Evolutionary conservation across 1,140 invertebrate species (phyloP).

Genomic region (Drosophila bocki): DNA sequence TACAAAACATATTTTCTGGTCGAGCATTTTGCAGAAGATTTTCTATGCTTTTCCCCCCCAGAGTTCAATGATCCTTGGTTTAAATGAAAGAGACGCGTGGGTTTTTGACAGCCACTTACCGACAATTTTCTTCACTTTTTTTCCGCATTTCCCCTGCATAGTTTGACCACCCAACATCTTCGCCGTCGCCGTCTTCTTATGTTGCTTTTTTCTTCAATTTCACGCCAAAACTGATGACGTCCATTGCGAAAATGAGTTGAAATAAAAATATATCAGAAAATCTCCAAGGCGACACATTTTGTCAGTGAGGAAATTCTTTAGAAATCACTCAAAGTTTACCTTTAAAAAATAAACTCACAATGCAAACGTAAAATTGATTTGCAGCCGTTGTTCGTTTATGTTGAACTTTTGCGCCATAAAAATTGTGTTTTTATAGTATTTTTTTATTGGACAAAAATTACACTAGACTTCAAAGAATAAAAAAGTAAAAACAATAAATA

Average conservation of each 20-base stretch:
- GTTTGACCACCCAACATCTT: slow-evolving; percentile 54
- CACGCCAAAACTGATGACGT: slow-evolving; percentile 45
- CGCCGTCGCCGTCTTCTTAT: neutral
- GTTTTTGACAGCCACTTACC: slow-evolving; percentile 70
- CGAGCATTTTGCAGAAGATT: slow-evolving; percentile 13
- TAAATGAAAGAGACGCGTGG: slow-evolving; percentile 55
- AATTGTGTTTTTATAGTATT: slow-evolving; percentile 2
- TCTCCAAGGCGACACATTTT: slow-evolving; percentile 40
- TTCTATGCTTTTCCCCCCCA: slow-evolving; percentile 11
- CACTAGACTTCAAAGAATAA: neutral
- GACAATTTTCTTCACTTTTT: slow-evolving; percentile 13
- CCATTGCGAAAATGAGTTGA: slow-evolving; percentile 53
- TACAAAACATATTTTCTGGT: slow-evolving; percentile 27
- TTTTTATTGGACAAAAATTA: neutral
- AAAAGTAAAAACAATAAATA: neutral
- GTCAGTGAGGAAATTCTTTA: slow-evolving; percentile 17
- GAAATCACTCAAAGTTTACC: slow-evolving; percentile 9
- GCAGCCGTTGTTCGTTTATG: neutral
- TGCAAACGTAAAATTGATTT: slow-evolving; percentile 37
- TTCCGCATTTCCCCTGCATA: slow-evolving; percentile 22
- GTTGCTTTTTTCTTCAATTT: slow-evolving; percentile 34
- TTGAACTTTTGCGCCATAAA: slow-evolving; percentile 11
- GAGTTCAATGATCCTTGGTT: slow-evolving; percentile 55
- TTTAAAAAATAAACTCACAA: slow-evolving; percentile 1
- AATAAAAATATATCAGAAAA: slow-evolving; percentile 9